Evolutionary conservation across 2,113 vertebrate genomes (phyloP).

Genomic region (Sprattus sprattus): DNA sequence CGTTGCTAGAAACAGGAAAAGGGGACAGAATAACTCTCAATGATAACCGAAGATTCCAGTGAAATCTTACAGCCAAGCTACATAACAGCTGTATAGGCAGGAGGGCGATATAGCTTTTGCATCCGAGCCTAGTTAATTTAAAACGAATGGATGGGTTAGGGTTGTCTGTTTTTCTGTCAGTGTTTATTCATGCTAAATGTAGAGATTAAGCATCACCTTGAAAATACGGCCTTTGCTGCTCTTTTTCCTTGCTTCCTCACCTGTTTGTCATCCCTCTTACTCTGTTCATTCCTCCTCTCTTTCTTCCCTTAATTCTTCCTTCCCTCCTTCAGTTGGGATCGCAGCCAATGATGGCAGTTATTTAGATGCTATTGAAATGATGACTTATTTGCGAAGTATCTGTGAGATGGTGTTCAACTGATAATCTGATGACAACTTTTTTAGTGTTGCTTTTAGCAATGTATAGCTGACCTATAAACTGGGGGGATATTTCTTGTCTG

Average conservation of each 20-base stretch:
- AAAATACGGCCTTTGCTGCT: neutral
- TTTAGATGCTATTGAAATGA: neutral
- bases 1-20: neutral
- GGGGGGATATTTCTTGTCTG: too few species aligned
- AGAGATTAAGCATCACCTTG: neutral
- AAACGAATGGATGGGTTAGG: neutral
- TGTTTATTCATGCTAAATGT: neutral
- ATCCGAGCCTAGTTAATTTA: neutral
- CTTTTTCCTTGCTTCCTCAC: slow-evolving; percentile 22
- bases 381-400: neutral
- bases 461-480: too few species aligned
- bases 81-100: neutral
- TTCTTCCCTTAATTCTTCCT: slow-evolving; percentile 62
- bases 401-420: neutral
- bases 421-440: neutral
- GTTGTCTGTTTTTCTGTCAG: neutral
- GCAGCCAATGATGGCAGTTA: neutral
- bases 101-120: neutral
- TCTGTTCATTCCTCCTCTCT: slow-evolving; percentile 43
- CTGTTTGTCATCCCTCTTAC: slow-evolving; percentile 30
- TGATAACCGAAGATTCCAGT: neutral
- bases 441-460: too few species aligned
- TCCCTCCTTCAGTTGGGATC: slow-evolving; percentile 75
- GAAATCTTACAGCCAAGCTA: neutral
- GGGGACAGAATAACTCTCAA: neutral